Conservation (phyloP, 2,113 vertebrate genomes). For the Physeter macrocephalus region DNA sequence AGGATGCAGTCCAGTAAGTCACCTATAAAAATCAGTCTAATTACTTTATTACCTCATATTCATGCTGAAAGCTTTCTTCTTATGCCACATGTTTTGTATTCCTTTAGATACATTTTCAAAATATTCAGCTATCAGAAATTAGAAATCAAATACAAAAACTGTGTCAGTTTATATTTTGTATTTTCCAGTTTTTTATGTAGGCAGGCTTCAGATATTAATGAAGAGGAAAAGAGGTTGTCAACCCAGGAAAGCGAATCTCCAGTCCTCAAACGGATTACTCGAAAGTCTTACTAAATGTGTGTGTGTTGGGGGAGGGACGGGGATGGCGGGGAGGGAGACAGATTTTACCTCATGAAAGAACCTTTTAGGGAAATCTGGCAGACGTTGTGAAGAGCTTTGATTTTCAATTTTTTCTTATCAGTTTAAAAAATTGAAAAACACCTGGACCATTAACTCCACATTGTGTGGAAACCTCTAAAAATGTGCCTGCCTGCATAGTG, state of each 20-base stretch:
- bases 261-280: background rate
- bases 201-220: background rate
- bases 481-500: background rate
- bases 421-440: background rate
- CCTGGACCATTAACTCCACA: background rate
- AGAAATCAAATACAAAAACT: background rate
- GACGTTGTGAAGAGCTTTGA: background rate
- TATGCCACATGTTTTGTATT: background rate
- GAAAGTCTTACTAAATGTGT: background rate
- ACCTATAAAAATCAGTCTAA: background rate
- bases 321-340: background rate
- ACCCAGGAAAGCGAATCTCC: background rate
- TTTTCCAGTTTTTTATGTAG: background rate
- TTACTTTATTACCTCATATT: background rate
- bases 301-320: background rate
- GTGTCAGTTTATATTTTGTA: background rate
- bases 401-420: background rate
- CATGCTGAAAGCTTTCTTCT: background rate
- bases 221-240: background rate
- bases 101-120: background rate
- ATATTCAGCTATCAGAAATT: background rate
- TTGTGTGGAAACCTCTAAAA: background rate
- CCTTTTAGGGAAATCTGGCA: background rate
- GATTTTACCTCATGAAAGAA: background rate
- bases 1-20: background rate